Conservation (phyloP, 2,888 invertebrate genomes). For the Barypeithes pellucidus region DNA sequence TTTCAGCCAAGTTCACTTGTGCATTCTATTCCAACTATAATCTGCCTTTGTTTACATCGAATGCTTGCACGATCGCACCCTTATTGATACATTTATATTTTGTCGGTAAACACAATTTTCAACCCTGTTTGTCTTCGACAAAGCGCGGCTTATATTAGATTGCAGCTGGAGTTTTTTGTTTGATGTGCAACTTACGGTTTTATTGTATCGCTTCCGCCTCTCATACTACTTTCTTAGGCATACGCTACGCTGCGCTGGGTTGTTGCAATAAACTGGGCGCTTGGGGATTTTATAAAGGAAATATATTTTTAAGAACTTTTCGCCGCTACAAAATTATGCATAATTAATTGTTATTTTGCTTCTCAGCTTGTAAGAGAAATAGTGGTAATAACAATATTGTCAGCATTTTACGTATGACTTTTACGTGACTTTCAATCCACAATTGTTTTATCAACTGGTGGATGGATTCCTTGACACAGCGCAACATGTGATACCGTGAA, state of each 20-base stretch:
- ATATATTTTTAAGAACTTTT: too few relatives aligned
- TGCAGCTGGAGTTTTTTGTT: conserved; percentile 27
- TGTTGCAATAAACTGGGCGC: background rate
- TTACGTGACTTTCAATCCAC: too few relatives aligned
- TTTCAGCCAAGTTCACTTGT: conserved; percentile 13
- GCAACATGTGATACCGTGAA: too few relatives aligned
- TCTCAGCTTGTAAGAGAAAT: too few relatives aligned
- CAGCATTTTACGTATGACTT: too few relatives aligned
- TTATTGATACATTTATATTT: conserved; percentile 41
- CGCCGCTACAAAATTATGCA: too few relatives aligned
- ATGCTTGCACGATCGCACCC: conserved; percentile 18
- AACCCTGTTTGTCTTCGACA: conserved; percentile 40
- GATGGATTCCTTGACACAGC: too few relatives aligned
- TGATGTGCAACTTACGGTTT: conserved; percentile 18
- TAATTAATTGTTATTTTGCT: too few relatives aligned
- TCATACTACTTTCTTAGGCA: background rate
- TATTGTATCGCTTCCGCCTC: conserved; percentile 20
- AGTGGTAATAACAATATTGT: too few relatives aligned
- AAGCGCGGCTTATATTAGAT: conserved; percentile 37
- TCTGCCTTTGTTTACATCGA: conserved; percentile 5
- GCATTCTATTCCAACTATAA: conserved; percentile 15
- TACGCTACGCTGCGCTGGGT: background rate
- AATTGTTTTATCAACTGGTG: too few relatives aligned
- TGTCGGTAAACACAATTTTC: conserved; percentile 40
- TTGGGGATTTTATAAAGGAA: too few relatives aligned